Percentiles rank a stretch among this genome's conserved stretches.
phyloP scores from a whole-genome alignment of 2,797 vertebrate genomes.

The Gymnothorax javanicus region DNA sequence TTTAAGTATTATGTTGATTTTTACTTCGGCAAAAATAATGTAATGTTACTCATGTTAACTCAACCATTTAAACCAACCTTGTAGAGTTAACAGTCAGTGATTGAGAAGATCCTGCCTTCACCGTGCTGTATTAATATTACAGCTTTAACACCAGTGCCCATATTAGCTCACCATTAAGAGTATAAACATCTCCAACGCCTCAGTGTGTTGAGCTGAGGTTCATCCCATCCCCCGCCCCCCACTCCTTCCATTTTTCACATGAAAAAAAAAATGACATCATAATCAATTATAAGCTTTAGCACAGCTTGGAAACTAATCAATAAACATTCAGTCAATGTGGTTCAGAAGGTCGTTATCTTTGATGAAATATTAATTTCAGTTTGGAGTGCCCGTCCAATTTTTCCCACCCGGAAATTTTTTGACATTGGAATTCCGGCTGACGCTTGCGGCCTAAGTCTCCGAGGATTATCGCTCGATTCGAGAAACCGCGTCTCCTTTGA shows the following conservation, averaged over 20 bases:
- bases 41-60: too few relatives aligned
- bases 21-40: too few relatives aligned
- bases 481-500: background rate
- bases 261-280: background rate
- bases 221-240: conserved; percentile 40
- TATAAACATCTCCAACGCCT: conserved; percentile 38
- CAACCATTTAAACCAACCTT: background rate
- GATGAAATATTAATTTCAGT: background rate
- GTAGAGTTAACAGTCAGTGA: conserved; percentile 17
- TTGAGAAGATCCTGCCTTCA: background rate
- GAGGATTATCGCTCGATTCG: conserved; percentile 31
- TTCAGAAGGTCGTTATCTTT: background rate
- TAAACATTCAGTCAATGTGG: background rate
- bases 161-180: conserved; percentile 45
- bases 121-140: conserved; percentile 42
- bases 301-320: background rate
- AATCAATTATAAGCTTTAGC: background rate
- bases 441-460: conserved; percentile 47
- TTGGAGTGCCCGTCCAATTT: background rate
- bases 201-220: background rate
- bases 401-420: background rate
- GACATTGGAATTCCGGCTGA: background rate
- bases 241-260: conserved; percentile 7
- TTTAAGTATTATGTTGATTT: too few relatives aligned
- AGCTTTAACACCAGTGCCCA: conserved; percentile 64